These are phyloP conservation scores for Lysandra bellargus DNA, from an alignment of 2,888 invertebrate genomes.

Conservation along the genomic window DNA sequence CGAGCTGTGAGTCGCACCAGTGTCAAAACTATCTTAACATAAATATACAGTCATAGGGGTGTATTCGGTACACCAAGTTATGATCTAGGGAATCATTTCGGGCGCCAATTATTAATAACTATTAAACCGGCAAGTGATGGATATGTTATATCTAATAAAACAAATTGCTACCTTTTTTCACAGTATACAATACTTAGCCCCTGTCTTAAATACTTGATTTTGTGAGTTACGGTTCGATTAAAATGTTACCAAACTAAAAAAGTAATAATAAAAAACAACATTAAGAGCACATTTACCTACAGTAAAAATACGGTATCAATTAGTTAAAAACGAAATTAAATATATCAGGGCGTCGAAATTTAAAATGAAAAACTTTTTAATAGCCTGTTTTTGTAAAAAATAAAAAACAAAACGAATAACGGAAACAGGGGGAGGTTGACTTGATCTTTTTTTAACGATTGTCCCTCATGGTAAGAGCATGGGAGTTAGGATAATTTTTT, in stretches of 20 bases:
- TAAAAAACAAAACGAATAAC: constrained; percentile 56
- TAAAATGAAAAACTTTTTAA: constrained; percentile 43
- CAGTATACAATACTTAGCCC: not conserved
- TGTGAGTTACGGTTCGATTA: not conserved
- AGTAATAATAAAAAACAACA: constrained; percentile 25
- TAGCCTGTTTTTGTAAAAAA: constrained; percentile 45
- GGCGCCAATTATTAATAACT: not conserved
- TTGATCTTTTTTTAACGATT: constrained; percentile 47
- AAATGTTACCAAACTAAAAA: not conserved
- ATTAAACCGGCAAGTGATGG: not conserved
- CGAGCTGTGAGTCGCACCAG: constrained; percentile 67
- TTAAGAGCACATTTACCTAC: constrained; percentile 10
- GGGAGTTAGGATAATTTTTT: constrained; percentile 40
- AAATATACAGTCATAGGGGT: not conserved
- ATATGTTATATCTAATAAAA: not conserved
- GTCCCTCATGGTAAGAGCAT: constrained; percentile 69
- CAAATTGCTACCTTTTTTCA: not conserved
- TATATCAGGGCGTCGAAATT: constrained; percentile 73
- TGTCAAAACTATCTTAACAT: constrained; percentile 46
- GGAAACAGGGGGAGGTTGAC: constrained; percentile 78
- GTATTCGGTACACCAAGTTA: not conserved
- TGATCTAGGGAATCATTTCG: not conserved
- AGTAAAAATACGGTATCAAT: constrained; percentile 26
- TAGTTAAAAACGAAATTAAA: constrained; percentile 46
- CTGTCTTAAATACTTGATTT: not conserved